Base-by-base conservation (phyloP, 2,113 vertebrate species). In the Columba janthina region DNA sequence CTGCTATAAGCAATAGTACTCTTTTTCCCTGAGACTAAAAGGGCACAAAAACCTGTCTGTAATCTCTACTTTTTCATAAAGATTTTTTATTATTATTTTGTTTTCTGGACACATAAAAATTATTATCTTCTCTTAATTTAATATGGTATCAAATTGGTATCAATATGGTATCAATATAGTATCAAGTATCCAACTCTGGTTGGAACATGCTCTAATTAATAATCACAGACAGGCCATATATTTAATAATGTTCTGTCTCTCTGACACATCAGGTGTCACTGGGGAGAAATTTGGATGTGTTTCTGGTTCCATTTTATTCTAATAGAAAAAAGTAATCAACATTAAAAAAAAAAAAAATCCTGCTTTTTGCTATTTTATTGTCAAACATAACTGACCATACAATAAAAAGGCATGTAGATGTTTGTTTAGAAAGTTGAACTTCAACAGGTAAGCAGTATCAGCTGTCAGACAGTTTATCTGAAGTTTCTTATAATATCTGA, bases 1-100 rank as follows among this genome's bases (percentile, higher is more conserved):
- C 40, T 62, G 6, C 18, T 60, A 32, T 0, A 3, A 40, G 4
- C 11, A 64, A 28, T 12, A 4, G 1, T 4, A 74, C n/a, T 16
- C 10, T 46, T 88, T 50, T 40, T 79, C 66, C 12, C 32, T 53
- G 22, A 8, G 5, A 17, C 32, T 62, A 31, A 15, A 83, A 66
- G 11, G 7, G 10, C 19, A 66, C 8, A 65, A 53, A 65, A 57
- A 6, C 6, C 10, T 51, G 36, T 17, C 11, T 34, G 6, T 40
- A 79, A 46, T 73, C 3, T 38, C 12, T 73, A 13, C 2, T 20
- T 0, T 54, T 65, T 51, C 1, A 62, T 16, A 34, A 44, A 60
- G 5, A 15, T 3, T 4, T 31, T 73, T 58, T 17, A 0, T 5
- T 44, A 24, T 46, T 70, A 57, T 44, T 44, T 44, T 44, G 17